Evolutionary conservation across 1,140 invertebrate species (phyloP), one percentile per base, ranked within the genome.

Genomic region (Lanistes nyassanus): DNA sequence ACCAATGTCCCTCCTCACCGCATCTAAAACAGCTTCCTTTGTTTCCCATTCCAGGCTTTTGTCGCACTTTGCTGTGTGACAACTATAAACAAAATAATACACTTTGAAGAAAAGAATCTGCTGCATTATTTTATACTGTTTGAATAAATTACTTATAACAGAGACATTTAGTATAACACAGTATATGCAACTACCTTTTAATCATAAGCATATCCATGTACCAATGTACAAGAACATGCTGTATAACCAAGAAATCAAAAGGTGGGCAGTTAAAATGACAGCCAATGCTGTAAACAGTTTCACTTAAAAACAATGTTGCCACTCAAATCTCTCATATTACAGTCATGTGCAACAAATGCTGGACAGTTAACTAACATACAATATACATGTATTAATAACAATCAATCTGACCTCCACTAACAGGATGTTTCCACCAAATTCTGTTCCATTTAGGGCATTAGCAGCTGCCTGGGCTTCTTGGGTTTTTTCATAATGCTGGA

Each of bases 1-100:
- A 97, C 96, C 96, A 97, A 91, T 97, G 96, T 79, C 96, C 96
- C 84, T 94, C 94, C 88, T 94, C 92, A 74, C 96, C 96, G 92
- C 96, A 97, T 89, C 95, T 93, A 91, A 96, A 97, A 91, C 96
- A 97, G 87, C 96, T 95, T 87, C 96, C 95, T 86, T 95, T 95
- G 90, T 96, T 95, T 82, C 96, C 96, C 96, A 98, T 97, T 80
- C 96, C 96, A 80, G 96, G 95, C 87, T 95, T 94, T 87, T 96
- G 95, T 80, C 96, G 91, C 13, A 97, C 96, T 87, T 95, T 93
- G 89, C 95, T 96, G 69, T 95, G 96, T 58, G 95, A 97, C 68
- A 97, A 91, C 91, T 97, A 94, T 82, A n/a, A 73, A 21, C 9
- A 47, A 29, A 58, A n/a, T n/a, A n/a, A n/a, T n/a, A n/a, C n/a